Base-by-base conservation (phyloP, 2,797 vertebrate genomes). In the Hoplostethus atlanticus region DNA sequence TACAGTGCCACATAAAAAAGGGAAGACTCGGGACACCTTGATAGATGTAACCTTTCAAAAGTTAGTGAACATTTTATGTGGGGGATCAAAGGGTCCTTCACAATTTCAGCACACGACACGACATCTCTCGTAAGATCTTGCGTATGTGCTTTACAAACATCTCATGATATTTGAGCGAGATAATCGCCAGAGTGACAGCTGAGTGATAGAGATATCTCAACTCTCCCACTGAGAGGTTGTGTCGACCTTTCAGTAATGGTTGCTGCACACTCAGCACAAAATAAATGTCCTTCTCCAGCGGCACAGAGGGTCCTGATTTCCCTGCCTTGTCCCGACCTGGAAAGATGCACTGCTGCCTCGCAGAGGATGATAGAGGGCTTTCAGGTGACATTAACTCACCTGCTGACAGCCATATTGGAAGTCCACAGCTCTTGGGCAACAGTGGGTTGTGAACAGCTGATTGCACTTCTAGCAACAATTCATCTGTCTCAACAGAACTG, bases 251-350 rank as follows among this genome's bases (percentile, higher is more conserved):
- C 51, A 21, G 31, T 77, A 64, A 70, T 71, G 81, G 72, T 68
- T 83, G 50, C 47, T 70, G 72, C 73, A 52, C 51, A 61, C 81
- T 89, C 85, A 89, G 91, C 90, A 71, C 64, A 74, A 88, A 85
- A 77, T 53, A 60, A 73, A 68, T 73, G 81, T 72, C 77, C 82
- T 84, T 78, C 76, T 84, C 36, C 57, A 67, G 31, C 55, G 56
- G 68, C 54, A 55, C 47, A 61, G 17, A 73, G 71, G 61, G 16
- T 60, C 72, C 53, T 25, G 31, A 46, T 59, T 68, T 46, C 36
- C 48, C 36, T 60, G 46, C 68, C 65, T 44, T 80, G 86, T 76
- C 67, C n/a, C 48, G 71, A 63, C 65, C 40, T 42, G 57, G 44
- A 63, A 46, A 76, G 47, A 42, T 71, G 68, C 80, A 62, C 71